These are phyloP conservation scores for Neosilurus mollespiculum DNA, from an alignment of 2,797 vertebrate genomes.

Conservation along the genomic window DNA sequence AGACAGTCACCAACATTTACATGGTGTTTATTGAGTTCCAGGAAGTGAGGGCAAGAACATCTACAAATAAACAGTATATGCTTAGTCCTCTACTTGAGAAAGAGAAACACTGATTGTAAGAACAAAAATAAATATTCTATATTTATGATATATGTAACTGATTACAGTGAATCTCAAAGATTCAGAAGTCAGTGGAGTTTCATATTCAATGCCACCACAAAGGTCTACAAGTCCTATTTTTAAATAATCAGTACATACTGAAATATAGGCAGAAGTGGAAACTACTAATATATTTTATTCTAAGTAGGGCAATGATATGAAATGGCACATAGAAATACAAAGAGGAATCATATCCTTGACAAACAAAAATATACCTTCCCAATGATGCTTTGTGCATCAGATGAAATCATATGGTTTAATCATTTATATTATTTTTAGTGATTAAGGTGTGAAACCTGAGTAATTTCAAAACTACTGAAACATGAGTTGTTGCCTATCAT, in stretches of 20 bases:
- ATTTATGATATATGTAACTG: slow-evolving; percentile 66
- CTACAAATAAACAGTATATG: slow-evolving; percentile 60
- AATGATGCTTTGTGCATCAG: slow-evolving; percentile 62
- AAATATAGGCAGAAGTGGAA: slow-evolving; percentile 57
- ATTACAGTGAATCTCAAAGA: slow-evolving; percentile 54
- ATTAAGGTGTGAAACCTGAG: slow-evolving; percentile 58
- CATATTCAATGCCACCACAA: slow-evolving; percentile 51
- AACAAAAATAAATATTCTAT: slow-evolving; percentile 63
- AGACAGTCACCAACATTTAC: slow-evolving; percentile 45
- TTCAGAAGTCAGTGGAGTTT: slow-evolving; percentile 52
- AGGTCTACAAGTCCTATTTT: slow-evolving; percentile 53
- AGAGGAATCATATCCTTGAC: slow-evolving; percentile 48
- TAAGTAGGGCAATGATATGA: slow-evolving; percentile 54
- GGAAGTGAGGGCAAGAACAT: slow-evolving; percentile 56
- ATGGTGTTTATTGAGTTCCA: slow-evolving; percentile 58
- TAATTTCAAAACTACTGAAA: slow-evolving; percentile 46
- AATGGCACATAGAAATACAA: slow-evolving; percentile 63
- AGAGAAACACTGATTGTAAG: slow-evolving; percentile 56
- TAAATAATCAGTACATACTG: slow-evolving; percentile 50
- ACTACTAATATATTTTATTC: slow-evolving; percentile 53
- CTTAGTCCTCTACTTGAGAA: slow-evolving; percentile 57
- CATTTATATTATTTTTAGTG: slow-evolving; percentile 50
- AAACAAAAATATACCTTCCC: slow-evolving; percentile 51
- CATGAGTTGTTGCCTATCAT: slow-evolving; percentile 47
- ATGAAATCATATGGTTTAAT: slow-evolving; percentile 47